These are phyloP conservation scores for Antennarius maculatus DNA, from an alignment of 2,797 vertebrate genomes.

Conservation along the genomic window DNA sequence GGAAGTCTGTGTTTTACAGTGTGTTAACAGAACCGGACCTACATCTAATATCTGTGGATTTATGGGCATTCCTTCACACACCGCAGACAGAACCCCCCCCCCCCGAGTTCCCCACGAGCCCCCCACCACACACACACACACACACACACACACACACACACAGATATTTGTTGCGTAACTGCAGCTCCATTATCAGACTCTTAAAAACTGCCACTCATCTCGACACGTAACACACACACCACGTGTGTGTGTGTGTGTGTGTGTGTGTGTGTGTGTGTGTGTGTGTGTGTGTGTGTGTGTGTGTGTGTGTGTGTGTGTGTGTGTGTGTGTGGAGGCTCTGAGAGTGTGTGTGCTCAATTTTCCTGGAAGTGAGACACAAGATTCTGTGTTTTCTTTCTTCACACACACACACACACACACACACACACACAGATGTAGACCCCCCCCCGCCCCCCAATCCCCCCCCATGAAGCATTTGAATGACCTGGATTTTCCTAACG, in stretches of 20 bases:
- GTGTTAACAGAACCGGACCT: slow-evolving; percentile 17
- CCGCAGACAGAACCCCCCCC: slow-evolving; percentile 48
- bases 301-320: too few relatives aligned
- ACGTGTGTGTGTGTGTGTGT: background rate
- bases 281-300: too few relatives aligned
- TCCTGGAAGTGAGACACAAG: slow-evolving; percentile 7
- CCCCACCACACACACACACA: slow-evolving; percentile 10
- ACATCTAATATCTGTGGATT: slow-evolving; percentile 45
- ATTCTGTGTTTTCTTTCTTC: slow-evolving; percentile 2
- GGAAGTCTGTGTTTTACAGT: slow-evolving; percentile 18
- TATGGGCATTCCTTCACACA: slow-evolving; percentile 66
- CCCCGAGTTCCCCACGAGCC: slow-evolving; percentile 41
- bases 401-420: slow-evolving; percentile 11
- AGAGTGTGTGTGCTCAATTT: background rate
- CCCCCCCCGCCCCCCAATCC: background rate
- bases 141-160: slow-evolving; percentile 17
- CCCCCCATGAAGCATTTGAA: slow-evolving; percentile 5
- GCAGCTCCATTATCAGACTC: slow-evolving; percentile 54
- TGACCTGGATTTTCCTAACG: slow-evolving; percentile 42
- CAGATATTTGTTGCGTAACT: slow-evolving; percentile 56
- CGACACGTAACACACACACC: slow-evolving; percentile 23
- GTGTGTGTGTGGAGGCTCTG: background rate
- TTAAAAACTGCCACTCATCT: slow-evolving; percentile 35
- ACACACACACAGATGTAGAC: slow-evolving; percentile 8
- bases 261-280: too few relatives aligned